Base-by-base conservation (phyloP, 2,888 invertebrate species). In the Pachliopta kotzebuea region DNA sequence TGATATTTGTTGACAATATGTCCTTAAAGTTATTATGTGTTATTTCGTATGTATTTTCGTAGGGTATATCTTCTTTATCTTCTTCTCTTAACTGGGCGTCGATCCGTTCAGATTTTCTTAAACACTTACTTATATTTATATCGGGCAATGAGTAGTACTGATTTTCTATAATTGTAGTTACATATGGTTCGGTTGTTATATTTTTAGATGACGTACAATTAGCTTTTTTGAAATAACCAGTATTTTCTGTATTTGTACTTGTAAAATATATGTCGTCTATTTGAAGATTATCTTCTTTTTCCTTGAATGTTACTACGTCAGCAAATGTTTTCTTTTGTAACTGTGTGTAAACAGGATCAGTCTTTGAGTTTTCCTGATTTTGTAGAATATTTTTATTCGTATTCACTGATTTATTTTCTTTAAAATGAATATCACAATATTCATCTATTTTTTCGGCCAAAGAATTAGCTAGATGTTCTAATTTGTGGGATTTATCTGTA, bases 101-200 rank as follows among this genome's bases (percentile, higher is more conserved):
- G 73, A 95, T 95, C 71, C 93, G 93, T 78, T 95, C 95, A 65
- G 94, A 95, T 76, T 94, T 94, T 73, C 94, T 93, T 67, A 95
- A 90, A 76, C 94, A 94, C 78, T 94, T 94, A 67, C 95, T 93
- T 26, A 94, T 94, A 64, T 94, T 94, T 56, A 95, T 94, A 80
- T 95, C 95, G 11, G 95, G 95, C 68, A 95, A 84, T 24, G 95
- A 95, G 81, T 94, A 93, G 75, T 94, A 95, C 78, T 95, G 94
- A 79, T 95, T 95, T 79, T 94, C 94, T 68, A 92, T 87, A 68
- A 94, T 80, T 37, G 92, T 92, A 26, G 91, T 86, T 17, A 90
- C 88, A 72, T 86, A 92, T 45, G 92, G 91, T 77, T 92, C 92
- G 61, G 90, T 90, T 31, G 88, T 90, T 71, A 87, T 91, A 71